Evolutionary conservation across 2,797 vertebrate genomes (phyloP).

Genomic region (Octomys mimax): DNA sequence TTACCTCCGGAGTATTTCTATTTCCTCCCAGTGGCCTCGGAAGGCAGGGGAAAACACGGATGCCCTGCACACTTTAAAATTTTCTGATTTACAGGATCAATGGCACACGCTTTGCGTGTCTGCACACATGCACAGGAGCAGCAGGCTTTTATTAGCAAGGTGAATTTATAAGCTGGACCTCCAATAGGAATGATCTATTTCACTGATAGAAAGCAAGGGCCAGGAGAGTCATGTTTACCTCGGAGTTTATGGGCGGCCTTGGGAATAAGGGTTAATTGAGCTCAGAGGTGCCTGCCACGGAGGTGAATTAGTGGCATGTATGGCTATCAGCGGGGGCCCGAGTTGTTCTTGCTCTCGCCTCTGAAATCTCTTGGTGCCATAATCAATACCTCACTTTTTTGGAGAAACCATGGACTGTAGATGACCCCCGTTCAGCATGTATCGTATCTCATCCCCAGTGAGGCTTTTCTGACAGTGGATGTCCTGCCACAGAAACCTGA

Average conservation of each 20-base stretch:
- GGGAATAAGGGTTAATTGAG: slow-evolving; percentile 91
- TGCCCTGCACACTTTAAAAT: slow-evolving; percentile 64
- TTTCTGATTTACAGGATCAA: slow-evolving; percentile 78
- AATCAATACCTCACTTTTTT: slow-evolving; percentile 88
- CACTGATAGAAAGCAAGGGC: slow-evolving; percentile 85
- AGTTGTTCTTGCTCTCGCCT: slow-evolving; percentile 86
- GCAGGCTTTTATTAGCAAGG: slow-evolving; percentile 82
- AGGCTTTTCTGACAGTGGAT: slow-evolving; percentile 74
- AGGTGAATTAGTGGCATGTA: slow-evolving; percentile 89
- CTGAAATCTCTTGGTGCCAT: slow-evolving; percentile 85
- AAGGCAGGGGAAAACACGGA: slow-evolving; percentile 78
- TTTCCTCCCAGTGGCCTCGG: slow-evolving; percentile 68
- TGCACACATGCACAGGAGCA: slow-evolving; percentile 57
- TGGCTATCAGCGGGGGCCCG: slow-evolving; percentile 86
- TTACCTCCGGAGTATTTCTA: slow-evolving; percentile 56
- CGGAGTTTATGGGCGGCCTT: slow-evolving; percentile 89
- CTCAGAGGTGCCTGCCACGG: slow-evolving; percentile 88
- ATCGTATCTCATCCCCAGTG: slow-evolving; percentile 81
- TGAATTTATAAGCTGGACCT: slow-evolving; percentile 84
- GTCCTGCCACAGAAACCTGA: neutral
- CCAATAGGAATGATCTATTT: slow-evolving; percentile 87
- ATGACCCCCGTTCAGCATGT: slow-evolving; percentile 81
- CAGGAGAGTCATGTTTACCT: slow-evolving; percentile 85
- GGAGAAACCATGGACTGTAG: slow-evolving; percentile 73
- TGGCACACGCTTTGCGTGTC: slow-evolving; percentile 29